These are phyloP conservation scores for Ceratina calcarata DNA, from an alignment of 1,140 invertebrate genomes.

Conservation along the genomic window DNA sequence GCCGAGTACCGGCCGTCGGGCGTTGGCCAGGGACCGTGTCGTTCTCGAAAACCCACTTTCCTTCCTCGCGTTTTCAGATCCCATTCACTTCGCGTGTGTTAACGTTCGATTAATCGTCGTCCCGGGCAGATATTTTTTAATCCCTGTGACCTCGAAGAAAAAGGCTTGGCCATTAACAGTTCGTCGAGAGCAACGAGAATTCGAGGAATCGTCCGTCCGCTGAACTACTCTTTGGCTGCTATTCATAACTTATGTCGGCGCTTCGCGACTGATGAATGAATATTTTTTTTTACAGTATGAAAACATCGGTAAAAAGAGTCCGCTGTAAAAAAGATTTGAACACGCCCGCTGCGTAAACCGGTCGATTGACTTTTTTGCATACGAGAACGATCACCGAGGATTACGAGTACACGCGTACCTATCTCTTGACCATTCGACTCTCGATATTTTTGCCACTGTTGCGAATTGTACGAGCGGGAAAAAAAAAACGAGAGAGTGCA, in stretches of 20 bases:
- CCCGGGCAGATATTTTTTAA: not conserved
- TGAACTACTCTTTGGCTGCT: not conserved
- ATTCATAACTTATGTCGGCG: slow-evolving; percentile 7
- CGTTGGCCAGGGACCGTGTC: not conserved
- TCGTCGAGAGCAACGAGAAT: too few species aligned
- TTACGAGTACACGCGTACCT: not conserved
- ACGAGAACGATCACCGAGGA: not conserved
- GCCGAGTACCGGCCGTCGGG: slow-evolving; percentile 5
- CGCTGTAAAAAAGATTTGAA: not conserved
- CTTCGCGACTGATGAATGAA: not conserved
- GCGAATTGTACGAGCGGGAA: not conserved
- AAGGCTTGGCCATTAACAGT: too few species aligned
- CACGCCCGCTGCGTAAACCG: not conserved
- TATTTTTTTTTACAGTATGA: not conserved
- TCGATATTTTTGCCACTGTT: not conserved
- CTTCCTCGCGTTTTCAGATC: slow-evolving; percentile 10
- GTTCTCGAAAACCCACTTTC: not conserved
- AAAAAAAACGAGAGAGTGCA: not conserved
- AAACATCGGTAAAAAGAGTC: not conserved
- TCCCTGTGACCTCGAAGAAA: not conserved
- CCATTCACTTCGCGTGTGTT: not conserved
- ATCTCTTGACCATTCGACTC: not conserved
- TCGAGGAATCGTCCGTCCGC: too few species aligned
- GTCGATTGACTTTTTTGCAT: slow-evolving; percentile 14
- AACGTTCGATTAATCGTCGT: not conserved